A percentile compares a stretch with the other conserved stretches of the same genome.
Evolutionary conservation across 1,140 invertebrate genomes (phyloP).

Genomic region (Coptotermes formosanus): DNA sequence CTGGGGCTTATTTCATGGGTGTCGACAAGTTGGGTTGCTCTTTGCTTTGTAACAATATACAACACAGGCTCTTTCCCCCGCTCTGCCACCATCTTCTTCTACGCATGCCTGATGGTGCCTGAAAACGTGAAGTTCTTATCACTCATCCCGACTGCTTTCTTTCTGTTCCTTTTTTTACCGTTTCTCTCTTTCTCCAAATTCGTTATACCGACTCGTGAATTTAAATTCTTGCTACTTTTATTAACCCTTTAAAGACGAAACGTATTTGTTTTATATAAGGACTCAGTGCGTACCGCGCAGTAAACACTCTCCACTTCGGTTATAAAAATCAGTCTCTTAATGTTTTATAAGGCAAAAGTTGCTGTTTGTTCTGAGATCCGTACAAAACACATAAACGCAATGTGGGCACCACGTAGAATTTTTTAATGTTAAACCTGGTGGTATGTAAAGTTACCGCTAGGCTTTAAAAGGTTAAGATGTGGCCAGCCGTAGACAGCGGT

Average conservation of each 20-base stretch:
- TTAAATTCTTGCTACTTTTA: not conserved
- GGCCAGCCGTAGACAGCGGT: not conserved
- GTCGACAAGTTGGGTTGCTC: not conserved
- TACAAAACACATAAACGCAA: too few relatives aligned
- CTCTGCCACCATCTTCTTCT: not conserved
- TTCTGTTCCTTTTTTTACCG: not conserved
- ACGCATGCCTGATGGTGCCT: not conserved
- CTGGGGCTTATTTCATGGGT: not conserved
- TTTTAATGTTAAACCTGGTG: too few relatives aligned
- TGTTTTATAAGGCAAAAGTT: too few relatives aligned
- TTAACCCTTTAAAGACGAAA: too few relatives aligned
- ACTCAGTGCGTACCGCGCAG: too few relatives aligned
- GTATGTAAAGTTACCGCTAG: too few relatives aligned
- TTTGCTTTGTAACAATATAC: not conserved
- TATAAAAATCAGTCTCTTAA: too few relatives aligned
- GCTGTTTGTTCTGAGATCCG: too few relatives aligned
- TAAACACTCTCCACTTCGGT: too few relatives aligned
- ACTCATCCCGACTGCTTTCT: not conserved
- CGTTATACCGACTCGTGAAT: not conserved
- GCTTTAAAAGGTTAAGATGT: too few relatives aligned
- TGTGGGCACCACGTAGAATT: too few relatives aligned
- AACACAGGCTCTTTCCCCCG: not conserved
- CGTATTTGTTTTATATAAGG: too few relatives aligned
- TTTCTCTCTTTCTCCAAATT: not conserved
- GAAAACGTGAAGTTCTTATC: not conserved